phyloP scores from a whole-genome alignment of 1,140 invertebrate species.

The Coptotermes formosanus region DNA sequence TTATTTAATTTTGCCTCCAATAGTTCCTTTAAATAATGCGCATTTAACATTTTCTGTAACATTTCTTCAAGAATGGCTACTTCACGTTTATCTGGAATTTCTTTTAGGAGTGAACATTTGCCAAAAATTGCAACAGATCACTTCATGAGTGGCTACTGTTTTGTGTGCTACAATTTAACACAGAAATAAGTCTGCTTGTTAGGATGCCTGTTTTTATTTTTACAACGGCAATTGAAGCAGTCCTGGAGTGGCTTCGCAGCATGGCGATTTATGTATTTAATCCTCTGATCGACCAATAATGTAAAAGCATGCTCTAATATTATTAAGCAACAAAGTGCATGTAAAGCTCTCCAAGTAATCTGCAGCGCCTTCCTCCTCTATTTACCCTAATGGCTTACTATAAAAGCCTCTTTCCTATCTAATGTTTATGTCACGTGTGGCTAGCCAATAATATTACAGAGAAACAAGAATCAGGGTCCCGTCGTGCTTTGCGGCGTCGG shows the following conservation, averaged over 20 bases:
- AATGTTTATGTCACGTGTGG: slow-evolving; percentile 9
- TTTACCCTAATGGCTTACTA: slow-evolving; percentile 4
- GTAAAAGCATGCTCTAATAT: slow-evolving; percentile 8
- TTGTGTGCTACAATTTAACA: background rate
- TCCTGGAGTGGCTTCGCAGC: background rate
- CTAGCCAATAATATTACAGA: slow-evolving; percentile 13
- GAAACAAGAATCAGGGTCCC: background rate
- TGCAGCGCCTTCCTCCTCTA: background rate
- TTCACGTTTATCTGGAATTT: too few species aligned
- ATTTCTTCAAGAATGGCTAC: too few species aligned
- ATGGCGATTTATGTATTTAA: background rate
- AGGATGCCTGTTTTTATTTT: background rate
- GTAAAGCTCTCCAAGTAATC: slow-evolving; percentile 6
- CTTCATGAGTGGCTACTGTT: too few species aligned
- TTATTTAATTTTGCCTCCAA: too few species aligned
- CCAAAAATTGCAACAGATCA: too few species aligned
- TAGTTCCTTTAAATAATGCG: too few species aligned
- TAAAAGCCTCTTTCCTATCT: slow-evolving; percentile 12
- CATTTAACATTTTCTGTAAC: too few species aligned
- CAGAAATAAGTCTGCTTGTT: background rate
- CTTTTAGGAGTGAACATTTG: too few species aligned
- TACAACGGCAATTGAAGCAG: background rate
- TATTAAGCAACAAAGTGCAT: background rate
- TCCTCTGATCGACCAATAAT: background rate
- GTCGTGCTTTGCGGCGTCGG: slow-evolving; percentile 6